phyloP scores from a whole-genome alignment of 2,888 invertebrate genomes.

The Athrips mouffetella region DNA sequence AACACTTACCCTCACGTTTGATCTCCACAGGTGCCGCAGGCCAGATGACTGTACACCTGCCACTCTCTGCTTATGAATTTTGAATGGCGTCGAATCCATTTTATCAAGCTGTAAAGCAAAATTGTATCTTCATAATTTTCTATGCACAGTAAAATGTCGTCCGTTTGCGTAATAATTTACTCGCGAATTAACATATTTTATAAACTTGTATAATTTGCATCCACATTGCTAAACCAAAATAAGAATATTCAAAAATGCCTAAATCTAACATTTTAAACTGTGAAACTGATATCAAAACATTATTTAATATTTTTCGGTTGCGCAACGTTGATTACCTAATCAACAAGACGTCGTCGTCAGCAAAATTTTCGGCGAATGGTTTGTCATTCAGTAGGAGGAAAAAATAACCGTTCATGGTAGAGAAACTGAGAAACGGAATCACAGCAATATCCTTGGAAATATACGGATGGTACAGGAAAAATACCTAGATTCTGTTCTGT shows the following conservation, averaged over 20 bases:
- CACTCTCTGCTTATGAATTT: not conserved
- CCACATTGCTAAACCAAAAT: not conserved
- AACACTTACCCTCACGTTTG: slow-evolving; percentile 13
- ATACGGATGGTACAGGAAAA: not conserved
- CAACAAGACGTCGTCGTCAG: not conserved
- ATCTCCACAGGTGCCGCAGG: slow-evolving; percentile 17
- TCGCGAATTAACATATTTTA: no score
- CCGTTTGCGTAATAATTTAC: no score
- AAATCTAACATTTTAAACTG: not conserved
- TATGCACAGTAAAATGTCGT: no score
- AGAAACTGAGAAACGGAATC: not conserved
- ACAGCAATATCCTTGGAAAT: not conserved
- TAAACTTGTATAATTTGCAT: no score
- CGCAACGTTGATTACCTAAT: slow-evolving; percentile 6
- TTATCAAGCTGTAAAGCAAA: not conserved
- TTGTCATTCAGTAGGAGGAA: slow-evolving; percentile 2
- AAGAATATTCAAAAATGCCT: not conserved
- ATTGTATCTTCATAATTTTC: no score
- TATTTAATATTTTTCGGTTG: not conserved
- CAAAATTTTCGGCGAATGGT: slow-evolving; percentile 2
- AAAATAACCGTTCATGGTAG: not conserved
- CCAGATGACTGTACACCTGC: not conserved
- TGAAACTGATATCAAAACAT: not conserved
- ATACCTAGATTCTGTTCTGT: not conserved
- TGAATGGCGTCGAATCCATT: not conserved